A percentile compares a stretch with the other conserved stretches of the same genome.
These are phyloP conservation scores for Peromyscus eremicus DNA, from an alignment of 2,797 vertebrate species.

Conservation along the genomic window DNA sequence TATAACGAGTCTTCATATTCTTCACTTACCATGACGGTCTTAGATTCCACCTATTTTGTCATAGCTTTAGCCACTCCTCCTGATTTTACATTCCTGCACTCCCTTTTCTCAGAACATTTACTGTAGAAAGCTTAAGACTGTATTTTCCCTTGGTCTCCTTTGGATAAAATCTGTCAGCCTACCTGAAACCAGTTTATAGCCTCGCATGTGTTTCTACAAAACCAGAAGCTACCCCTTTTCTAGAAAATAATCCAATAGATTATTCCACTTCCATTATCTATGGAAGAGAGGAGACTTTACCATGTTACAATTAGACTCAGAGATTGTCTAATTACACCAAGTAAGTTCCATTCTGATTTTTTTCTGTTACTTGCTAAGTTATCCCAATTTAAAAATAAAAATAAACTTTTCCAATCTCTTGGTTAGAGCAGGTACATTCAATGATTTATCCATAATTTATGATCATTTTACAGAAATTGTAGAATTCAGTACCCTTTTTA, in stretches of 20 bases:
- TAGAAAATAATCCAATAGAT: background rate
- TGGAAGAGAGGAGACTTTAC: background rate
- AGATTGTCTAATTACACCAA: background rate
- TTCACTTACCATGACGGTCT: background rate
- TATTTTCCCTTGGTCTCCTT: background rate
- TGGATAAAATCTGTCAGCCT: background rate
- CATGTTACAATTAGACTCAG: background rate
- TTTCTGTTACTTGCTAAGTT: background rate
- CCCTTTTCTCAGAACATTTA: background rate
- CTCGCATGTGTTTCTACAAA: background rate
- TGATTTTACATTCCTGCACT: background rate
- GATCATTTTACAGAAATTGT: background rate
- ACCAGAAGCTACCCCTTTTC: background rate
- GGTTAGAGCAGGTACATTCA: background rate
- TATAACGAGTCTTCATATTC: background rate
- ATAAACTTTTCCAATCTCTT: background rate
- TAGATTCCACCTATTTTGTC: background rate
- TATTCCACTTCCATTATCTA: background rate
- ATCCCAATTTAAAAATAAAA: background rate
- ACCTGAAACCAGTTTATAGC: background rate
- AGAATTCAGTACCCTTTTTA: background rate
- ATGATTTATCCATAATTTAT: background rate
- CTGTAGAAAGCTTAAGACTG: background rate
- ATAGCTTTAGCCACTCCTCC: background rate
- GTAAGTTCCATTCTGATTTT: background rate